These are phyloP conservation scores for Hyposoter dolosus DNA, from an alignment of 2,888 invertebrate species.

Conservation along the genomic window DNA sequence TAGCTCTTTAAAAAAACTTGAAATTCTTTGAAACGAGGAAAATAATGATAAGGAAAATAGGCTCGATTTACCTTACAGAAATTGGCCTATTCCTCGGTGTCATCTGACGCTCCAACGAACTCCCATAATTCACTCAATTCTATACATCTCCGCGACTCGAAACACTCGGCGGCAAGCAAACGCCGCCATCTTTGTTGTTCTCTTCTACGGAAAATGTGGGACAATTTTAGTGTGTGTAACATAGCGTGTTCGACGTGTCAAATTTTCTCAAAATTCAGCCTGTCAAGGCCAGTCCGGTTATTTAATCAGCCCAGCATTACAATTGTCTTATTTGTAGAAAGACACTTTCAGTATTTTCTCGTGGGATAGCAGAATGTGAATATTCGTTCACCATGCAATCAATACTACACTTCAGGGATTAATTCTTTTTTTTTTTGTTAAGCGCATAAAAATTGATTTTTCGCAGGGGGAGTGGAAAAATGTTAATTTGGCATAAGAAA, in stretches of 20 bases:
- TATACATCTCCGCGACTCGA: constrained; percentile 6
- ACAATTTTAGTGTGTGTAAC: background rate
- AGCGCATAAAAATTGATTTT: background rate
- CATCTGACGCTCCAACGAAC: constrained; percentile 54
- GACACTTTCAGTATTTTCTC: background rate
- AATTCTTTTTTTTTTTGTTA: background rate
- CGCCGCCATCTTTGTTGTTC: constrained; percentile 64
- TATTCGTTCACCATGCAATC: background rate
- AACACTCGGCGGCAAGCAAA: constrained; percentile 49
- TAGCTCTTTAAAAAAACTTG: background rate
- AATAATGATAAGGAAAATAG: background rate
- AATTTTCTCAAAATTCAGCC: background rate
- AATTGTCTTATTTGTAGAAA: background rate
- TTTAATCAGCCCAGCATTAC: background rate
- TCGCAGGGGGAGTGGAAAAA: background rate
- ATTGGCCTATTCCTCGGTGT: constrained; percentile 63
- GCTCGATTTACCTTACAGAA: constrained; percentile 51
- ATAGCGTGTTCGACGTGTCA: background rate
- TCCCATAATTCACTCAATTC: constrained; percentile 53
- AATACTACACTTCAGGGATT: background rate
- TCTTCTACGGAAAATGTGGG: background rate
- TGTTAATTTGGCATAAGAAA: background rate
- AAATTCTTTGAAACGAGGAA: background rate
- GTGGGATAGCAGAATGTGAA: background rate
- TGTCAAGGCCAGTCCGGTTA: background rate